A percentile compares a stretch with the other conserved stretches of the same genome.
These are phyloP conservation scores for Ethmia dodecea DNA, from an alignment of 2,888 invertebrate genomes.

Conservation along the genomic window DNA sequence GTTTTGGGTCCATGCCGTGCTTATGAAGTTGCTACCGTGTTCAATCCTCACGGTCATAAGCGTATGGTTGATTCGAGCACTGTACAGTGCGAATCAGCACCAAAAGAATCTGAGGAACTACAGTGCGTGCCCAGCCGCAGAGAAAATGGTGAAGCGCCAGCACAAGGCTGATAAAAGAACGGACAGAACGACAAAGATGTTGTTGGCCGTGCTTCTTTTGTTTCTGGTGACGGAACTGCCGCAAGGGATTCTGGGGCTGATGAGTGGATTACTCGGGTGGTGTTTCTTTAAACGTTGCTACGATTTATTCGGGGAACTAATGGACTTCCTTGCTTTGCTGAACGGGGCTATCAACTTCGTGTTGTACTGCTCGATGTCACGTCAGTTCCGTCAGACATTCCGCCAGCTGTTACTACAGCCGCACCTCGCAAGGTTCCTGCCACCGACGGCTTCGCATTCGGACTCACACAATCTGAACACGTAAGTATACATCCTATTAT, in stretches of 20 bases:
- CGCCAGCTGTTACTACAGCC: slow-evolving; percentile 83
- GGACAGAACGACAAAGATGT: slow-evolving; percentile 93
- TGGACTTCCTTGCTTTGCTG: slow-evolving; percentile 92
- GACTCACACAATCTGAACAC: slow-evolving; percentile 82
- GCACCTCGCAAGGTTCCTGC: slow-evolving; percentile 78
- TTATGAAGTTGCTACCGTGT: slow-evolving; percentile 89
- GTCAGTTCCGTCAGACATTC: slow-evolving; percentile 92
- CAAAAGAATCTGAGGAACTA: slow-evolving; percentile 83
- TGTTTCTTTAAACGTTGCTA: slow-evolving; percentile 90
- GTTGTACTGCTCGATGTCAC: slow-evolving; percentile 95
- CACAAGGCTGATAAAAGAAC: slow-evolving; percentile 84
- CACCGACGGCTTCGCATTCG: slow-evolving; percentile 76
- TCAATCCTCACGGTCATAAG: slow-evolving; percentile 85
- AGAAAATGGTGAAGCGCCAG: slow-evolving; percentile 62
- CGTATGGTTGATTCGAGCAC: slow-evolving; percentile 82
- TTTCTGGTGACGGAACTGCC: slow-evolving; percentile 95
- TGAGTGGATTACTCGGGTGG: slow-evolving; percentile 81
- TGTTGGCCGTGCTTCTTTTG: slow-evolving; percentile 89
- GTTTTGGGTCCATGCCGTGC: slow-evolving; percentile 89
- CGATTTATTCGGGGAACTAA: slow-evolving; percentile 87
- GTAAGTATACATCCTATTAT: slow-evolving; percentile 61
- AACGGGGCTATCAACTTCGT: slow-evolving; percentile 97
- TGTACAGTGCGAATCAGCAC: slow-evolving; percentile 86
- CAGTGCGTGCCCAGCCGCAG: slow-evolving; percentile 72
- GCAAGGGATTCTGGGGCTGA: slow-evolving; percentile 85